phyloP scores from a whole-genome alignment of 2,888 invertebrate species.

The Sarcophaga rosellei region DNA sequence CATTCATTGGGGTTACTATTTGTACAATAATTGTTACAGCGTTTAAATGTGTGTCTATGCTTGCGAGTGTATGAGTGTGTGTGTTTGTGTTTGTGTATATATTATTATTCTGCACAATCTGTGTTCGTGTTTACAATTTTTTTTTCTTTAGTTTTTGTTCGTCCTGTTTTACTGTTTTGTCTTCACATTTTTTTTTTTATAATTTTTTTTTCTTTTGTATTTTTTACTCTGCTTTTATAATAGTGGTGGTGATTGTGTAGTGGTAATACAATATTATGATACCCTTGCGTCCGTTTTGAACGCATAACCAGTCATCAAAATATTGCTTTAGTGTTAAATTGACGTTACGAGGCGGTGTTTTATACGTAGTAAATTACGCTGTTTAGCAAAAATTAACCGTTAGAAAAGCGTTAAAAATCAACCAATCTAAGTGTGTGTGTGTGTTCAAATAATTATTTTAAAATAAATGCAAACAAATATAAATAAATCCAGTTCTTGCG shows the following conservation, averaged over 20 bases:
- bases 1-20: slow-evolving; percentile 72
- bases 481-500: slow-evolving; percentile 54
- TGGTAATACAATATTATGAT: slow-evolving; percentile 68
- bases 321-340: slow-evolving; percentile 77
- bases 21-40: slow-evolving; percentile 67
- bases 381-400: slow-evolving; percentile 38
- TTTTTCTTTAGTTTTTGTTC: slow-evolving; percentile 47
- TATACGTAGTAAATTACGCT: slow-evolving; percentile 59
- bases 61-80: slow-evolving; percentile 59
- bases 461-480: slow-evolving; percentile 55
- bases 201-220: slow-evolving; percentile 35
- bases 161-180: background rate
- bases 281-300: slow-evolving; percentile 70
- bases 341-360: slow-evolving; percentile 78
- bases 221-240: slow-evolving; percentile 27
- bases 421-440: background rate
- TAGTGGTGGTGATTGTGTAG: slow-evolving; percentile 61
- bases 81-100: slow-evolving; percentile 48
- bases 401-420: slow-evolving; percentile 19
- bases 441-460: slow-evolving; percentile 53
- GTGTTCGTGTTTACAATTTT: slow-evolving; percentile 69
- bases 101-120: slow-evolving; percentile 17
- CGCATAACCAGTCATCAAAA: slow-evolving; percentile 65
- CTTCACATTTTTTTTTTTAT: slow-evolving; percentile 62
- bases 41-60: slow-evolving; percentile 54